A percentile compares a stretch with the other conserved stretches of the same genome.
Evolutionary conservation across 2,888 invertebrate genomes (phyloP).

Genomic region (Temnothorax unifasciatus): DNA sequence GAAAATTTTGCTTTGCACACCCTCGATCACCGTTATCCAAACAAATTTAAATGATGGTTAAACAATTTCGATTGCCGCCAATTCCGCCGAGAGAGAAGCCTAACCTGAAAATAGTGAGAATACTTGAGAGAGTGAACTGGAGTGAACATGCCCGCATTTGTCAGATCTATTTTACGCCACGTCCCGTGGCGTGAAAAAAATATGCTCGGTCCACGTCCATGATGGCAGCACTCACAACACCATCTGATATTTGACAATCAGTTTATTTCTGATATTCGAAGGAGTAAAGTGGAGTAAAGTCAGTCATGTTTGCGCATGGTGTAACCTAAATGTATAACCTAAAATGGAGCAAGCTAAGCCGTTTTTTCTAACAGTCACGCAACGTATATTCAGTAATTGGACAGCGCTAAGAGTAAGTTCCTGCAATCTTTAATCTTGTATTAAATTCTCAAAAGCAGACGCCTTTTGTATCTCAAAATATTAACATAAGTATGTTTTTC

Average conservation of each 20-base stretch:
- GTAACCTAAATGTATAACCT: conserved; percentile 11
- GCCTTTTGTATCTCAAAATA: background rate
- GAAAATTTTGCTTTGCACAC: background rate
- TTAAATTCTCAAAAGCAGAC: background rate
- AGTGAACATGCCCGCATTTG: too few species aligned
- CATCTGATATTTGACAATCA: too few species aligned
- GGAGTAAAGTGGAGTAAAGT: background rate
- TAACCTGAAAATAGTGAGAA: too few species aligned
- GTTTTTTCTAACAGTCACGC: conserved; percentile 75
- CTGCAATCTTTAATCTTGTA: background rate
- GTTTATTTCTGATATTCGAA: background rate
- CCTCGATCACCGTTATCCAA: background rate
- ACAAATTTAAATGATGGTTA: background rate
- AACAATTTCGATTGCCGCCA: background rate
- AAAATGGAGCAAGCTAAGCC: conserved; percentile 75
- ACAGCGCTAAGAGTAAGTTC: conserved; percentile 80
- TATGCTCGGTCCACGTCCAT: too few species aligned
- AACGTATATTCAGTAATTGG: conserved; percentile 84
- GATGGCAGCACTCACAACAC: too few species aligned
- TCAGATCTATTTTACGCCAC: too few species aligned
- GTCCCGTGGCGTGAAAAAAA: too few species aligned
- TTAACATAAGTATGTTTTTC: background rate
- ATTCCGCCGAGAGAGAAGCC: too few species aligned
- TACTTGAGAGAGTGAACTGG: too few species aligned
- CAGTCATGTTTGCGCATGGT: background rate